Percentiles rank a stretch among this genome's conserved stretches.
Evolutionary conservation across 2,888 invertebrate species (phyloP).

Genomic region (Heterodera filipjevi): DNA sequence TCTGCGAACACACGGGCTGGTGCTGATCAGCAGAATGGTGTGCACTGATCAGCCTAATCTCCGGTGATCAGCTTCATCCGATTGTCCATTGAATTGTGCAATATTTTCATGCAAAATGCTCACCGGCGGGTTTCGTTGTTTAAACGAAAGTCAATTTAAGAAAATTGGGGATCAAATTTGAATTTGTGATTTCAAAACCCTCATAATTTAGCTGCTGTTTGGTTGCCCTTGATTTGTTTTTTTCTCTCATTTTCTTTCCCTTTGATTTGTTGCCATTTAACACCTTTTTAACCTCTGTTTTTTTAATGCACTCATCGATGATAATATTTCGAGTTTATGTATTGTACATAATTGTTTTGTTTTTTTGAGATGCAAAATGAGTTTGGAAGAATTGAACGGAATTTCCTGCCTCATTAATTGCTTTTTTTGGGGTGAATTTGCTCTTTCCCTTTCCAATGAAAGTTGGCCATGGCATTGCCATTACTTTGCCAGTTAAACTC

Average conservation of each 20-base stretch:
- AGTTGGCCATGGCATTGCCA: too few relatives aligned
- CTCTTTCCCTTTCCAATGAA: too few relatives aligned
- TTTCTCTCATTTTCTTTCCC: background rate
- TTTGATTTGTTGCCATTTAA: background rate
- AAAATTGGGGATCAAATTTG: background rate
- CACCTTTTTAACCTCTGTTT: background rate
- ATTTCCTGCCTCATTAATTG: too few relatives aligned
- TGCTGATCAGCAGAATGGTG: constrained; percentile 44
- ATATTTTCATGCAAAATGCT: background rate
- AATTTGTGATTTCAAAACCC: background rate
- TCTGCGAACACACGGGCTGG: constrained; percentile 56
- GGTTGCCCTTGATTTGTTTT: background rate
- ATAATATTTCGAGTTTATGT: background rate
- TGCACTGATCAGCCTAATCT: too few relatives aligned
- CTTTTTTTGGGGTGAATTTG: too few relatives aligned
- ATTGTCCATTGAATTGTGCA: background rate
- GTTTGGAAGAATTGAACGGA: too few relatives aligned
- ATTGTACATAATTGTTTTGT: too few relatives aligned
- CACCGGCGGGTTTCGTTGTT: background rate
- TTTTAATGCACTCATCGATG: background rate
- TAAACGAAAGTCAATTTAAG: too few relatives aligned
- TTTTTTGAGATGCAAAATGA: too few relatives aligned
- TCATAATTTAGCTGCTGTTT: background rate
- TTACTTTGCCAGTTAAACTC: too few relatives aligned
- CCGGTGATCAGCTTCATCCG: background rate